phyloP scores from a whole-genome alignment of 2,113 vertebrate species.

The Sorex fumeus region DNA sequence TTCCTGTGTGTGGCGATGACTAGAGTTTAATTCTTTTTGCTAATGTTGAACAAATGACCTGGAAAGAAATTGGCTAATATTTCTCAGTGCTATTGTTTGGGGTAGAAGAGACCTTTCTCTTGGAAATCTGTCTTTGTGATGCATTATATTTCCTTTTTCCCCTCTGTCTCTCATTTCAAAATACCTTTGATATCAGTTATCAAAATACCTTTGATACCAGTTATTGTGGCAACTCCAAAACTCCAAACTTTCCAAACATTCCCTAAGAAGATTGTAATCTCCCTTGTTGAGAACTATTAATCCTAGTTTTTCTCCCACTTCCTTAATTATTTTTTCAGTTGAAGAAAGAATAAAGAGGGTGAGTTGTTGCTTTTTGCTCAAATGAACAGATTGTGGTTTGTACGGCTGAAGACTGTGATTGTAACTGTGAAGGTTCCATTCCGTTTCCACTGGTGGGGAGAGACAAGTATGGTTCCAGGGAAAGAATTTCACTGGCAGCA shows the following conservation, averaged over 20 bases:
- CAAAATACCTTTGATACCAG: neutral
- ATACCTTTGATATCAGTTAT: neutral
- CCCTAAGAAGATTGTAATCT: neutral
- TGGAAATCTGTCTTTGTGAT: neutral
- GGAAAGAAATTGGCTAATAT: slow-evolving; percentile 35
- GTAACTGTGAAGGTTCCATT: too few relatives aligned
- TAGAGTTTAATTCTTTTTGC: slow-evolving; percentile 4
- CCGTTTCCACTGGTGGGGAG: too few relatives aligned
- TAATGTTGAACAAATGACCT: slow-evolving; percentile 1
- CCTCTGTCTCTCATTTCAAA: neutral
- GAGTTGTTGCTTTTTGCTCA: slow-evolving; percentile 18
- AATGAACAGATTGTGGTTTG: slow-evolving; percentile 52
- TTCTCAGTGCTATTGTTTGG: slow-evolving; percentile 13
- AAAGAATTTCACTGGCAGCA: too few relatives aligned
- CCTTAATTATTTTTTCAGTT: neutral
- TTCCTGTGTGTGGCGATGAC: slow-evolving; percentile 1
- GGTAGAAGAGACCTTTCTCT: slow-evolving; percentile 22
- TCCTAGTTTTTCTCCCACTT: slow-evolving; percentile 11
- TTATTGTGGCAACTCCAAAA: neutral
- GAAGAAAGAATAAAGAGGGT: neutral
- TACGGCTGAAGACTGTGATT: neutral
- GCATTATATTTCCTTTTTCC: neutral
- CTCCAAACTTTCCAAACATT: neutral
- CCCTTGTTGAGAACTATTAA: neutral
- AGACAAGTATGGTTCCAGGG: too few relatives aligned